Percentiles rank a stretch among this genome's conserved stretches.
Conservation (phyloP, 2,888 invertebrate species). For the Eupithecia subumbrata region DNA sequence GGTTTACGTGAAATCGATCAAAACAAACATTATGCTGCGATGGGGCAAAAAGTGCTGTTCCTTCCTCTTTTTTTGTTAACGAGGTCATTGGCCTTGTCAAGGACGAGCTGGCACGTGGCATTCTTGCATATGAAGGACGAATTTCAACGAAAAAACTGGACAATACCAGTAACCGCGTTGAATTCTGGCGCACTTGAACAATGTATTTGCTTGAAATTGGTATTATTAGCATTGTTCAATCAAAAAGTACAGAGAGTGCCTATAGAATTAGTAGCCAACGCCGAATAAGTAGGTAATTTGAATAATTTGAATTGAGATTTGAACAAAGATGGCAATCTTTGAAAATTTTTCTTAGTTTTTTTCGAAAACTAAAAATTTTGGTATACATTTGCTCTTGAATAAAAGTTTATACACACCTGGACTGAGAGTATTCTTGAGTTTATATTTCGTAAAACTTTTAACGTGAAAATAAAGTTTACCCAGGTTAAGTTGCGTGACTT, state of each 20-base stretch:
- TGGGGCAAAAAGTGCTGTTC: constrained; percentile 70
- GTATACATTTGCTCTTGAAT: background rate
- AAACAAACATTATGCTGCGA: constrained; percentile 76
- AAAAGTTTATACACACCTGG: background rate
- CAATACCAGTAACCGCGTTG: constrained; percentile 35
- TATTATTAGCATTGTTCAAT: background rate
- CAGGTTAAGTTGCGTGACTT: constrained; percentile 22
- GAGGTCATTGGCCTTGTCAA: constrained; percentile 77
- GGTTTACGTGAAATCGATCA: constrained; percentile 78
- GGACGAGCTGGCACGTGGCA: constrained; percentile 77
- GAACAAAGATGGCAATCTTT: background rate
- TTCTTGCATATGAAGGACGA: constrained; percentile 53
- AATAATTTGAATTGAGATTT: background rate
- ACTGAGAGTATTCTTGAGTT: background rate
- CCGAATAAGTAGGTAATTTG: background rate
- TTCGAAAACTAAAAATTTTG: background rate
- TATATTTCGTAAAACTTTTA: background rate
- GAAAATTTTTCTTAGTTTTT: background rate
- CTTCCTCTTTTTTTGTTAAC: constrained; percentile 60
- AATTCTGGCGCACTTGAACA: background rate
- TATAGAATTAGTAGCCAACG: background rate
- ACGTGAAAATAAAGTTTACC: background rate
- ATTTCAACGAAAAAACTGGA: constrained; percentile 60
- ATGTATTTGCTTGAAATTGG: background rate
- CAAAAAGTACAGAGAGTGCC: background rate